Evolutionary conservation across 2,888 invertebrate genomes (phyloP).

Genomic region (Sussaba pulchella): DNA sequence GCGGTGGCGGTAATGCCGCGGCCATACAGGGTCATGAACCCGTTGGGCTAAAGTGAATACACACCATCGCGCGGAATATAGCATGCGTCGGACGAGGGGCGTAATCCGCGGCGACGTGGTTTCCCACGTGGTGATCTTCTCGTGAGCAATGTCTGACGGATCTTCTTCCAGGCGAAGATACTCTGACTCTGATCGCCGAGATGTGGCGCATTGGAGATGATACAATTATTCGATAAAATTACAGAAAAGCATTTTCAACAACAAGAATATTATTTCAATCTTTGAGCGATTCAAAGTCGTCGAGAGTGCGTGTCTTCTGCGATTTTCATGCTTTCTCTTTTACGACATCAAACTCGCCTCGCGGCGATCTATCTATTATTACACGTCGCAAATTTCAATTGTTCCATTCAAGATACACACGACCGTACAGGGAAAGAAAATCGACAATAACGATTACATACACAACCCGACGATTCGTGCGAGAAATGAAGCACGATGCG

Average conservation of each 20-base stretch:
- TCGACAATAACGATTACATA: slow-evolving; percentile 23
- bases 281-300: no score
- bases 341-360: no score
- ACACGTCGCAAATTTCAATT: slow-evolving; percentile 11
- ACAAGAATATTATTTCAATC: neutral
- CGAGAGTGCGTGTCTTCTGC: no score
- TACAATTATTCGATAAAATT: neutral
- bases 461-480: slow-evolving; percentile 32
- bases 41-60: slow-evolving; percentile 77
- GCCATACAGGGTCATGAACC: slow-evolving; percentile 80
- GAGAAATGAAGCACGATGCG: slow-evolving; percentile 51
- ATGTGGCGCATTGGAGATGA: slow-evolving; percentile 2
- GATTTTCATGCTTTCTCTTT: no score
- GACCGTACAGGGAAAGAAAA: neutral
- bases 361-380: no score
- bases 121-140: slow-evolving; percentile 79
- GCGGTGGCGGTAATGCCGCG: slow-evolving; percentile 74
- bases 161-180: neutral
- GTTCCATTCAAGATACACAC: neutral
- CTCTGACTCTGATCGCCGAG: slow-evolving; percentile 4
- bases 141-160: slow-evolving; percentile 32
- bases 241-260: neutral
- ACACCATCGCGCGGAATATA: slow-evolving; percentile 53
- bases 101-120: slow-evolving; percentile 81
- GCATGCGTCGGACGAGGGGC: slow-evolving; percentile 73